phyloP scores from a whole-genome alignment of 2,113 vertebrate species.

The Tichodroma muraria region DNA sequence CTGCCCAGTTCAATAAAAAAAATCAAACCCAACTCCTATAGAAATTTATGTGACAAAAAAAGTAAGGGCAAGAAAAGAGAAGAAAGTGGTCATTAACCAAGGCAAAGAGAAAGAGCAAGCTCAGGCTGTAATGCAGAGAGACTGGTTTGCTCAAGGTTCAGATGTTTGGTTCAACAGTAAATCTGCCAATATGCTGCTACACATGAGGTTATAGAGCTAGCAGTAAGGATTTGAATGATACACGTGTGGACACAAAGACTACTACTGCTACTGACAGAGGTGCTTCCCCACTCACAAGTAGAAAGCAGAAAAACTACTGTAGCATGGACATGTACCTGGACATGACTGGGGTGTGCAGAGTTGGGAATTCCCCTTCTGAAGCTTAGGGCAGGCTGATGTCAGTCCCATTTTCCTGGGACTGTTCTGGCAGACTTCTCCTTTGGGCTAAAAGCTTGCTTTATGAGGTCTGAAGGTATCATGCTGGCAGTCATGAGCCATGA shows the following conservation, averaged over 20 bases:
- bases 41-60: not conserved
- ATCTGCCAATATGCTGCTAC: not conserved
- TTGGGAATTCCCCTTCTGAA: not conserved
- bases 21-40: not conserved
- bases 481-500: not conserved
- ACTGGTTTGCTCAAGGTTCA: not conserved
- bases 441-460: not conserved
- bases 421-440: not conserved
- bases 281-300: not conserved
- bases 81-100: not conserved
- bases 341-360: fast-evolving
- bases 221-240: not conserved
- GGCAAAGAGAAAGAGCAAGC: not conserved
- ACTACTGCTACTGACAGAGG: not conserved
- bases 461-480: not conserved
- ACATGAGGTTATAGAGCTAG: not conserved
- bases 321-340: not conserved
- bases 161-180: not conserved
- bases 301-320: not conserved
- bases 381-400: not conserved
- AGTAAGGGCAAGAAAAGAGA: not conserved
- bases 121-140: not conserved
- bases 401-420: not conserved
- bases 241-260: fast-evolving
- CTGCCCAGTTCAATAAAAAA: not conserved